Evolutionary conservation across 2,113 vertebrate species (phyloP), one percentile per base, ranked within the genome.

Genomic region (Xiphias gladius): DNA sequence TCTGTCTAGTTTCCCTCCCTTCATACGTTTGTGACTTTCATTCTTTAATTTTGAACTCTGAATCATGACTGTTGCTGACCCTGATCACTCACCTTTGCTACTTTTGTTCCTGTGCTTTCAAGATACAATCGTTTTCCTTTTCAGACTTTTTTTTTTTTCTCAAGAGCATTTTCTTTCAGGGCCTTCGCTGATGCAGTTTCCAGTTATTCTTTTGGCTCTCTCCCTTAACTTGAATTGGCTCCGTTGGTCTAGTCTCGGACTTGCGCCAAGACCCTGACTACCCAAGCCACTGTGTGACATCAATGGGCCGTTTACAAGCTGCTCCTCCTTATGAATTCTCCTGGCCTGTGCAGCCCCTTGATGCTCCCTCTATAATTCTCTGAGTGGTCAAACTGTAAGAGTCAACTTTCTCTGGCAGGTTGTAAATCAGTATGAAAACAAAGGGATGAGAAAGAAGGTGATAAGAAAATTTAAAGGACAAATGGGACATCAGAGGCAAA

Each of bases 121-220:
- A 94, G 95, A 94, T 84, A 94, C 94, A 96, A 97, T 98, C 97
- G 96, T 97, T 94, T 94, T 94, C 85, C 89, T 89, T 81, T 85
- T 86, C n/a, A 32, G 48, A 20, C 14, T 70, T 85, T 86, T 89
- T 67, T 85, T 76, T 91, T 86, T 93, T 89, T 86, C 63, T 86
- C 41, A 20, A 81, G 71, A 80, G 90, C 79, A 69, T 95, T 91
- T 95, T 94, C 32, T 93, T 69, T 0, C 84, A 72, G 89, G 94
- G 93, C 59, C 94, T 96, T 94, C 96, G 95, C 96, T 97, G 96
- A 97, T 97, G 97, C 96, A 96, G 95, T 92, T 99, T 98, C 97
- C 97, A 96, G 96, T 96, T 97, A 99, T 98, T 99, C 97, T 98
- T 97, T 95, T 96, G 90, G 80, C 90, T 90, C 89, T 79, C 80